Conservation (phyloP, 2,888 invertebrate species). For the Diaphora mendica region DNA sequence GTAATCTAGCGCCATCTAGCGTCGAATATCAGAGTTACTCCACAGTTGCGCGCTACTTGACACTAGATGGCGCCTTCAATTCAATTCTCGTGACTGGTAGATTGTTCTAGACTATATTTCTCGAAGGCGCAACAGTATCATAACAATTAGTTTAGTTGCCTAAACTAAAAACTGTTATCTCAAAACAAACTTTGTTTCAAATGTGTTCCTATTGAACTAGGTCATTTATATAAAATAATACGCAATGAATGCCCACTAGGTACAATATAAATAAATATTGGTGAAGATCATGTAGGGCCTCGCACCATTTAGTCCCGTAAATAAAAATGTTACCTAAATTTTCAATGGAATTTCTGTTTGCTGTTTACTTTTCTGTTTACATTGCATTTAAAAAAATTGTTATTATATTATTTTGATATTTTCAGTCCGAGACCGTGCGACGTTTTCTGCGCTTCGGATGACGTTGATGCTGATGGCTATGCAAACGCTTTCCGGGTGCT, state of each 20-base stretch:
- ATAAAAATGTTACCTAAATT: background rate
- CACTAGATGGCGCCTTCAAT: no score
- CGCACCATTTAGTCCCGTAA: no score
- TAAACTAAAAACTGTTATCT: background rate
- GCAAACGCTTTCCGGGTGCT: conserved; percentile 76
- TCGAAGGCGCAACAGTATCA: no score
- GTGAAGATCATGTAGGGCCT: background rate
- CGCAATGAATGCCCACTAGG: background rate
- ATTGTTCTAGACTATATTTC: no score
- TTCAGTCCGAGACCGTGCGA: conserved; percentile 66
- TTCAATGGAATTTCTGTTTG: background rate
- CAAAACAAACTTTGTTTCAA: background rate
- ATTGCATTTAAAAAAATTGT: background rate
- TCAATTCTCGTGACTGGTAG: no score
- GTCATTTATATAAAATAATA: background rate
- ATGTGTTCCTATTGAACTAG: background rate
- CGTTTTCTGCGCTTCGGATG: conserved; percentile 71
- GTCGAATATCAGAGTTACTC: no score
- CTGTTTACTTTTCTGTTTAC: no score
- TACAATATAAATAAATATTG: no score
- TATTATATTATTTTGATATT: background rate
- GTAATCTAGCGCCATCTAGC: no score
- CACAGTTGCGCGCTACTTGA: no score
- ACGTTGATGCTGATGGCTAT: conserved; percentile 69
- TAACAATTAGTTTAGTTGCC: background rate